These are phyloP conservation scores for Elegia similella DNA, from an alignment of 2,888 invertebrate species.

Conservation along the genomic window DNA sequence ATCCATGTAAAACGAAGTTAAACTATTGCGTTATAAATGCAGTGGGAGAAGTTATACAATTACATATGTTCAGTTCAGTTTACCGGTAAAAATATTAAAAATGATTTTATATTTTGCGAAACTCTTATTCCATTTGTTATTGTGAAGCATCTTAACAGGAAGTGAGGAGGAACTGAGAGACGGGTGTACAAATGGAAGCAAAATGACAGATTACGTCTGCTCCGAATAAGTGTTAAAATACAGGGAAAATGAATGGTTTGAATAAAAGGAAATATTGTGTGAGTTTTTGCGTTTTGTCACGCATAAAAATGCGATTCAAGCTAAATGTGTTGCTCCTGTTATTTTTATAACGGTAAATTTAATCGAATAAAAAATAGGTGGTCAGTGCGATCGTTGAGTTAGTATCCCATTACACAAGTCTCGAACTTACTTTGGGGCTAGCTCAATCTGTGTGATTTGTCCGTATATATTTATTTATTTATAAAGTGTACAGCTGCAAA, in stretches of 20 bases:
- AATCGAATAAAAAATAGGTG: too few species aligned
- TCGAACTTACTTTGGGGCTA: too few species aligned
- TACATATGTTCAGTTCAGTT: too few species aligned
- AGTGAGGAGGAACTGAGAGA: not conserved
- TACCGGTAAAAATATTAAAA: not conserved
- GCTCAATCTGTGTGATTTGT: too few species aligned
- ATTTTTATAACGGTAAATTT: too few species aligned
- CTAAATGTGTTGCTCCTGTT: not conserved
- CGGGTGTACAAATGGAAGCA: constrained; percentile 2
- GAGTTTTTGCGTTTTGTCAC: not conserved
- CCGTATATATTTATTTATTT: too few species aligned
- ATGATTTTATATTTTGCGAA: not conserved
- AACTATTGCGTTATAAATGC: too few species aligned
- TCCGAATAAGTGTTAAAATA: constrained; percentile 3
- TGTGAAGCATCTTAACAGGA: not conserved
- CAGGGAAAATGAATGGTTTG: constrained; percentile 1
- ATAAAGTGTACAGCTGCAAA: too few species aligned
- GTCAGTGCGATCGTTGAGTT: too few species aligned
- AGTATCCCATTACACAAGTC: too few species aligned
- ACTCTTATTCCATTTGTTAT: not conserved
- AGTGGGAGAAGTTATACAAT: too few species aligned
- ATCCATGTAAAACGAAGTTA: too few species aligned
- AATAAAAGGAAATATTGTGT: not conserved
- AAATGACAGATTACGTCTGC: constrained; percentile 8
- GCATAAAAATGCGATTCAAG: not conserved